Conservation (phyloP, 2,113 vertebrate species). For the Loxodonta africana region DNA sequence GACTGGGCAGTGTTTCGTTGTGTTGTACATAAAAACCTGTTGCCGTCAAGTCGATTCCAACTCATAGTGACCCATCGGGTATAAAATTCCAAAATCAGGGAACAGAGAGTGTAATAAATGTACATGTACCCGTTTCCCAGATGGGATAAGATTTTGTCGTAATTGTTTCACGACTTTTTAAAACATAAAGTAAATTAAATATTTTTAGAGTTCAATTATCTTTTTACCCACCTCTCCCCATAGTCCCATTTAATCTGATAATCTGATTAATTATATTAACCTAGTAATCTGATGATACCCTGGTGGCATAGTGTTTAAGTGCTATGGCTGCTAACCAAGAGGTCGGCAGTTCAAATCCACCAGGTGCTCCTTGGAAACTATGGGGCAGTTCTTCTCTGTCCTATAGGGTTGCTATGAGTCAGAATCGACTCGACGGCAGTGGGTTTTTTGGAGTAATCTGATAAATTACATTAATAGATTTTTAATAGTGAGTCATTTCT, state of each 20-base stretch:
- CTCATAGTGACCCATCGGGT: not conserved
- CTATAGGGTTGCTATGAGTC: too few relatives aligned
- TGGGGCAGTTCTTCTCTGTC: too few relatives aligned
- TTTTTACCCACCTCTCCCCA: not conserved
- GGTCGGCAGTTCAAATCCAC: too few relatives aligned
- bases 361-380: too few relatives aligned
- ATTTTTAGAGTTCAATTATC: conserved; percentile 19
- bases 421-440: too few relatives aligned
- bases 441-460: not conserved
- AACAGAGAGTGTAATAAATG: not conserved
- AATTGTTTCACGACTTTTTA: conserved; percentile 38
- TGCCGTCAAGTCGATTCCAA: too few relatives aligned
- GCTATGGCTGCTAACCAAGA: too few relatives aligned
- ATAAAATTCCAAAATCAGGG: conserved; percentile 21
- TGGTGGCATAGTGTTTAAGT: too few relatives aligned
- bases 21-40: too few relatives aligned
- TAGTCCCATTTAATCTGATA: not conserved
- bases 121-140: not conserved
- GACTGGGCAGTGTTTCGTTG: too few relatives aligned
- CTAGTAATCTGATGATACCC: not conserved
- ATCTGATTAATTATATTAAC: too few relatives aligned
- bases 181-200: conserved; percentile 46
- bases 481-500: conserved; percentile 35
- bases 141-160: not conserved
- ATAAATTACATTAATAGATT: conserved; percentile 24